Conservation (phyloP, 2,113 vertebrate species). For the Cyphomyrus plagiostoma region DNA sequence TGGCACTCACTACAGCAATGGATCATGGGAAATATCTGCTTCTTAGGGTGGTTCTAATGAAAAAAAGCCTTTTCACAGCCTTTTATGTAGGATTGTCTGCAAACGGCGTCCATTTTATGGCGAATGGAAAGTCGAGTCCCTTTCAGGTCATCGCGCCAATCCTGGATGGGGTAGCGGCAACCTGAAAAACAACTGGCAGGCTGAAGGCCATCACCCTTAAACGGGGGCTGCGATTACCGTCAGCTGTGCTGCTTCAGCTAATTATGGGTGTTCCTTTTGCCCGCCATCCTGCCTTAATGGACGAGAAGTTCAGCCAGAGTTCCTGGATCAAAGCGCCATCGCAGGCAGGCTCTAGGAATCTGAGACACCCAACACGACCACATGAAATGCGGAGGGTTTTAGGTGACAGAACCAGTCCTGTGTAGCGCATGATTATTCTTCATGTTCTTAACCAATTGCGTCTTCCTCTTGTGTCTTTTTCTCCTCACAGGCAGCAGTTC, state of each 20-base stretch:
- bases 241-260: conserved; percentile 11
- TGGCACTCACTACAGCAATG: background rate
- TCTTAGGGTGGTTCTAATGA: background rate
- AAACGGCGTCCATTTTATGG: background rate
- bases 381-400: background rate
- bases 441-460: background rate
- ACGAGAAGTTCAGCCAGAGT: background rate
- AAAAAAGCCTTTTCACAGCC: background rate
- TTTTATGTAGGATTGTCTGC: background rate
- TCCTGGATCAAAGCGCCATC: background rate
- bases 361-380: background rate
- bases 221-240: background rate
- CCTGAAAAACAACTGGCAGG: background rate
- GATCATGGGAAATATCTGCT: background rate
- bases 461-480: background rate
- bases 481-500: background rate
- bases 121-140: background rate
- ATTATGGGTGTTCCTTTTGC: background rate
- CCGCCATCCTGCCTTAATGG: background rate
- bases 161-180: background rate
- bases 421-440: background rate
- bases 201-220: background rate
- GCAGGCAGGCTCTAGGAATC: background rate
- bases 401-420: background rate
- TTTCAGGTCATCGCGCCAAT: background rate